Conservation (phyloP, 1,140 invertebrate species). For the Bombus picipes region DNA sequence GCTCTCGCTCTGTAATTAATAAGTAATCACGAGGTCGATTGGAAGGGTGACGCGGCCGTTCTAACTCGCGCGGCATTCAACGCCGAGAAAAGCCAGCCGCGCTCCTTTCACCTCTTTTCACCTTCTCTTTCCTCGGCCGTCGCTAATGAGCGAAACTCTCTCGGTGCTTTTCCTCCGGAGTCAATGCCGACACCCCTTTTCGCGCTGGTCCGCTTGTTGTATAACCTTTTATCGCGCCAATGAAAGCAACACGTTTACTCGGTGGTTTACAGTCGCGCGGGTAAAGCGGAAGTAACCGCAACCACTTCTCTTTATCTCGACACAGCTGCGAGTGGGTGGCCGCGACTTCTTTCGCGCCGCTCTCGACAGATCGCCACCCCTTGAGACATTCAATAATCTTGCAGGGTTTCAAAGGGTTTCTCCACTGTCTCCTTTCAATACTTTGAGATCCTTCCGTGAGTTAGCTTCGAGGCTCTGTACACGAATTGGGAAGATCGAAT, state of each 20-base stretch:
- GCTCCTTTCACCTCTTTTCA: constrained; percentile 10
- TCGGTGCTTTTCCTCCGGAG: constrained; percentile 10
- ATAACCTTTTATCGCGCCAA: constrained; percentile 47
- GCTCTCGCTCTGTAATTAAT: constrained; percentile 48
- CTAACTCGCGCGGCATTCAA: too few relatives aligned
- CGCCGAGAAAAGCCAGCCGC: too few relatives aligned
- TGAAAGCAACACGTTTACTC: constrained; percentile 39
- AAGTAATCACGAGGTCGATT: constrained; percentile 36
- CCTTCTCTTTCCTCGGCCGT: neutral
- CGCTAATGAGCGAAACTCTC: constrained; percentile 52
- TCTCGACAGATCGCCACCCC: neutral
- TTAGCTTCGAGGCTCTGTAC: too few relatives aligned
- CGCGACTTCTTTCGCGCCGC: neutral
- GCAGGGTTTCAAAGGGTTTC: neutral
- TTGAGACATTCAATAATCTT: too few relatives aligned
- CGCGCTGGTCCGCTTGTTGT: constrained; percentile 30
- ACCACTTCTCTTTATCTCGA: neutral
- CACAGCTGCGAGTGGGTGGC: too few relatives aligned
- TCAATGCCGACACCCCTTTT: constrained; percentile 14
- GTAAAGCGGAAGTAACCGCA: neutral
- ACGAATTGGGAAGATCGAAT: neutral
- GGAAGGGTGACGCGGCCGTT: constrained; percentile 22
- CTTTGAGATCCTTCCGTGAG: neutral
- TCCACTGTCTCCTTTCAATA: constrained; percentile 27
- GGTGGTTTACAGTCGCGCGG: neutral